phyloP scores from a whole-genome alignment of 2,888 invertebrate genomes.

The Protonemura montana region DNA sequence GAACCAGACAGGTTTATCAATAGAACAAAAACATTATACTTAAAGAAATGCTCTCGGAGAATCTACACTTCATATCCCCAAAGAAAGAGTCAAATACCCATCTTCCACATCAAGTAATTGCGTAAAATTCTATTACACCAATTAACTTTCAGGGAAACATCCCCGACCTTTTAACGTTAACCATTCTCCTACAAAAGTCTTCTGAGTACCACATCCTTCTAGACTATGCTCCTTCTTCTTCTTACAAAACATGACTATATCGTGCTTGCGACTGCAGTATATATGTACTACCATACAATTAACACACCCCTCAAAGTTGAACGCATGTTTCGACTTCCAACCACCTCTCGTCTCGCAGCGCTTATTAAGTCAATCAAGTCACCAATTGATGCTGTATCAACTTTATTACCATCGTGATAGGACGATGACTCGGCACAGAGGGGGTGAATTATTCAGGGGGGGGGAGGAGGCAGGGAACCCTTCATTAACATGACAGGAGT shows the following conservation, averaged over 20 bases:
- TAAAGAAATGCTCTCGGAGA: neutral
- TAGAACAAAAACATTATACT: neutral
- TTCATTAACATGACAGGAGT: constrained; percentile 26
- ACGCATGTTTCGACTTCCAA: neutral
- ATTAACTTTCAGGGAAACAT: no score
- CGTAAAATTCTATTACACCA: no score
- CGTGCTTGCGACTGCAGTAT: no score
- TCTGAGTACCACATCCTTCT: no score
- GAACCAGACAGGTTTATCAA: neutral
- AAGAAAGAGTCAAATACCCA: no score
- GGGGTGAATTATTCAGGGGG: constrained; percentile 13
- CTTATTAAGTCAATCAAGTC: constrained; percentile 41
- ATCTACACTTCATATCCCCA: no score
- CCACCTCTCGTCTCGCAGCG: constrained; percentile 15
- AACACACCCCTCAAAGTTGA: neutral
- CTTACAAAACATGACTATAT: no score
- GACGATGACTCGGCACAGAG: constrained; percentile 20
- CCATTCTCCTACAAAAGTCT: no score
- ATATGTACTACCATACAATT: neutral
- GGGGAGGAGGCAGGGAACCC: neutral
- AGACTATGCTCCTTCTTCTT: no score
- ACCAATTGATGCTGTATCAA: constrained; percentile 38
- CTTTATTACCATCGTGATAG: constrained; percentile 14
- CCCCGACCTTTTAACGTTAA: no score
- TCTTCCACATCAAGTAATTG: no score